Base-by-base conservation (phyloP, 2,797 vertebrate species). In the Centroberyx gerrardi region DNA sequence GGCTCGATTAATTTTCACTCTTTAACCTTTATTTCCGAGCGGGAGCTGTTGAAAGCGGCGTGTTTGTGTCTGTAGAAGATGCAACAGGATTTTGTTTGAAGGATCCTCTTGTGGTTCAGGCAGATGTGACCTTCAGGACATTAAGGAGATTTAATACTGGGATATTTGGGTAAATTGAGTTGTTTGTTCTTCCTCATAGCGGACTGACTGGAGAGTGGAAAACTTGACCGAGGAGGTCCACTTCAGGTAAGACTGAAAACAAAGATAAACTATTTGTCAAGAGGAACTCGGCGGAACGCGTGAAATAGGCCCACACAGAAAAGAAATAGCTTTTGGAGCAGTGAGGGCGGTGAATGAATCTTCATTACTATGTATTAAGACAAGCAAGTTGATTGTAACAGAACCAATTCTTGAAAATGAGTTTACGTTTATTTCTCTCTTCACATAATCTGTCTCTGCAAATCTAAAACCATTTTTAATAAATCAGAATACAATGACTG, bases 191-290 rank as follows among this genome's bases (percentile, higher is more conserved):
- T 68, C 33, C 9, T 68, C 18, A 6, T 6, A 5, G 51, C 48
- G 22, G 44, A 54, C 53, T 56, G 6, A 15, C 61, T 51, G 7
- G 2, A 62, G 22, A 60, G 33, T 36, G 10, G 5, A 59, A 62
- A 56, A 40, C 2, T 0, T 42, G 48, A 62, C 22, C 22, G 1
- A 48, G 52, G 29, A 48, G n/a, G 3, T 51, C 42, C 28, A 22
- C 51, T 48, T 15, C 84, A 90, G 90, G 92, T 93, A 90, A 84
- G 89, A 81, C 58, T 66, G 6, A 22, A 76, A 64, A 52, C 13
- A 31, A 29, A 52, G 8, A 44, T 5, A 5, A 13, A 60, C 51
- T 56, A 42, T 55, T 55, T 7, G 17, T 18, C 51, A 13, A 48
- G 29, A 49, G 42, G 3, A 9, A n/a, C 29, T 18, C 3, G 13